These are phyloP conservation scores for Oceanites oceanicus DNA, from an alignment of 2,113 vertebrate genomes.

Conservation along the genomic window DNA sequence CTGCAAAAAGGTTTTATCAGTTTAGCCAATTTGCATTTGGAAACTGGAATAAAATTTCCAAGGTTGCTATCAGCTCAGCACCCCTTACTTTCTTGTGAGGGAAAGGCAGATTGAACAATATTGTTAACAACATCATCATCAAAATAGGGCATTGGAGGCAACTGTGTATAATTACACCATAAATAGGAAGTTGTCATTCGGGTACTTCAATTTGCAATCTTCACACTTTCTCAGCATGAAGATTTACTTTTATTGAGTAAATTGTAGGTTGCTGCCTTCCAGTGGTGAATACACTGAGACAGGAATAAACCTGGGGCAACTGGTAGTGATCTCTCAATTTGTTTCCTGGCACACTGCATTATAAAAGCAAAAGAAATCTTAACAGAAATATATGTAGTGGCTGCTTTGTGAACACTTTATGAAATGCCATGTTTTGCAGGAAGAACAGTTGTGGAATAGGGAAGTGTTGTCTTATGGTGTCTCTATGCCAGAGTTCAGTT, in stretches of 20 bases:
- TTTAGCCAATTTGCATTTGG: background rate
- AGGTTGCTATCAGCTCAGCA: background rate
- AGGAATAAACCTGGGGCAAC: background rate
- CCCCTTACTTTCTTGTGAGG: background rate
- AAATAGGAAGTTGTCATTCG: background rate
- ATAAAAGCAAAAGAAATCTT: background rate
- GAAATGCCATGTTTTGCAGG: background rate
- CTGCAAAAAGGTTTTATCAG: background rate
- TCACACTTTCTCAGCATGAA: background rate
- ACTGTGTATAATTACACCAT: background rate
- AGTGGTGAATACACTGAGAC: background rate
- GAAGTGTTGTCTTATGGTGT: background rate
- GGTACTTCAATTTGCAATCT: background rate
- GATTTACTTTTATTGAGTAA: background rate
- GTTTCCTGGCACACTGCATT: background rate
- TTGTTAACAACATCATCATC: background rate
- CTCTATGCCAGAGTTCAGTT: background rate
- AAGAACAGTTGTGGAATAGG: background rate
- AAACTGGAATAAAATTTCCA: background rate
- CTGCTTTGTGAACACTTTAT: background rate
- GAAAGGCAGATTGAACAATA: background rate
- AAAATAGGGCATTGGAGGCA: background rate
- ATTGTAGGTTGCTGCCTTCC: background rate
- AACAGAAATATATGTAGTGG: background rate
- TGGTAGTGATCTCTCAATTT: background rate